Evolutionary conservation across 2,113 vertebrate species (phyloP), one percentile per base, ranked within the genome.

Genomic region (Dryoscopus gambensis): DNA sequence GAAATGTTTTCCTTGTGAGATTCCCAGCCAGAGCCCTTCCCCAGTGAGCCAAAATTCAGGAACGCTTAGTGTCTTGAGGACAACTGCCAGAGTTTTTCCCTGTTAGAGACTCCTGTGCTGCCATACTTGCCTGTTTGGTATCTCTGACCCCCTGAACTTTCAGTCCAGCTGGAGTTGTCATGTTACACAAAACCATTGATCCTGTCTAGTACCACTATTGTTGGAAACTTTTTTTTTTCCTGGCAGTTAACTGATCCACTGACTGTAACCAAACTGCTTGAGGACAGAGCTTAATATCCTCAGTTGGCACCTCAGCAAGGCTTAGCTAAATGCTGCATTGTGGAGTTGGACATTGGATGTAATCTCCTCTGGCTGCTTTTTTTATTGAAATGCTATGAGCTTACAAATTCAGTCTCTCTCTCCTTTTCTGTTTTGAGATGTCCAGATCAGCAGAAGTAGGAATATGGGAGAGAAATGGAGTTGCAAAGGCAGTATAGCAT

Each of bases 181-280:
- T 24, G 53, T 88, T 90, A 86, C 84, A 85, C 88, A 87, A 44
- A 94, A 65, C 63, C 92, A 90, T 44, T 92, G 92, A 88, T 96
- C 82, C 85, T 86, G 82, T 79, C 40, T 33, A 33, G 59, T 88
- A 86, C 82, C 84, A 67, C 89, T 79, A 16, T 76, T 91, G 85
- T 90, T 91, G 82, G 67, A 83, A 89, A 74, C 40, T 71, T 31
- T 27, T 46, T 80, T 33, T 33, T 56, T 92, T 80, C 84, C 46
- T 70, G 57, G 30, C 73, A 81, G 63, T 84, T 93, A 87, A 77
- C 87, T 85, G 87, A 77, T 94, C 70, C 6, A 0, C 62, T 76
- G 90, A 59, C 82, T 93, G 68, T 90, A 90, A 79, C 59, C 69
- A 90, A 87, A 85, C 63, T 95, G 89, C 89, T 79, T 52, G 53